A percentile compares a stretch with the other conserved stretches of the same genome.
These are phyloP conservation scores for Furcifer pardalis DNA, from an alignment of 2,797 vertebrate species.

Conservation along the genomic window DNA sequence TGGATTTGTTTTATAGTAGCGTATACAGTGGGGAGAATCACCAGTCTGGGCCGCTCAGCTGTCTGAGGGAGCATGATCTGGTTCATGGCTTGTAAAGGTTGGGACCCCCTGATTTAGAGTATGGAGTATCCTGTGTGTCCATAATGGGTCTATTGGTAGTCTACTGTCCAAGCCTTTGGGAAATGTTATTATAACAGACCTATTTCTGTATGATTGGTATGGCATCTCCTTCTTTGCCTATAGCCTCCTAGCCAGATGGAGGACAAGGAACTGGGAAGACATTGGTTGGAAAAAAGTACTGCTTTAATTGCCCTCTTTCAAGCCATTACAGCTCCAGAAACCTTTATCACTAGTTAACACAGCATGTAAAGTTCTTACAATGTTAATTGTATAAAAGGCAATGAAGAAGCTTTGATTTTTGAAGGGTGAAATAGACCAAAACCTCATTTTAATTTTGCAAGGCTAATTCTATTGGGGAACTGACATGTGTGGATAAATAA, in stretches of 20 bases:
- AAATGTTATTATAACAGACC: conserved; percentile 46
- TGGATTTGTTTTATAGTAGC: no score
- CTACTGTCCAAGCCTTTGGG: conserved; percentile 22
- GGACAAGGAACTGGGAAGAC: conserved; percentile 43
- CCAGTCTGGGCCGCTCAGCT: no score
- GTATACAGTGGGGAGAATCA: no score
- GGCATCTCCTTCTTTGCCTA: conserved; percentile 42
- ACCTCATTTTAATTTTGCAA: conserved; percentile 15
- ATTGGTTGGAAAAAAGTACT: conserved; percentile 48
- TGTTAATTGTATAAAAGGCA: conserved; percentile 52
- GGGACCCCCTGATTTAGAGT: no score
- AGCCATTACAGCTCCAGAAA: conserved; percentile 43
- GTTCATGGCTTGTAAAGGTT: no score
- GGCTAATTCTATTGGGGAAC: conserved; percentile 20
- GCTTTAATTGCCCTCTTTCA: conserved; percentile 47
- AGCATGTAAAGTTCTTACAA: conserved; percentile 56
- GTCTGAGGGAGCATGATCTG: no score
- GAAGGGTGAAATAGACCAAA: conserved; percentile 42
- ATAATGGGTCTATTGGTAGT: conserved; percentile 41
- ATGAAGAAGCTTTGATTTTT: conserved; percentile 42
- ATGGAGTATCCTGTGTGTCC: conserved; percentile 42
- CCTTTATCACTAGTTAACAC: conserved; percentile 50
- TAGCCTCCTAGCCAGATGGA: conserved; percentile 62
- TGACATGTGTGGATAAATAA: background rate
- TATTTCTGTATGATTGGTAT: conserved; percentile 29